phyloP scores from a whole-genome alignment of 2,113 vertebrate species.

The Apteryx mantelli region DNA sequence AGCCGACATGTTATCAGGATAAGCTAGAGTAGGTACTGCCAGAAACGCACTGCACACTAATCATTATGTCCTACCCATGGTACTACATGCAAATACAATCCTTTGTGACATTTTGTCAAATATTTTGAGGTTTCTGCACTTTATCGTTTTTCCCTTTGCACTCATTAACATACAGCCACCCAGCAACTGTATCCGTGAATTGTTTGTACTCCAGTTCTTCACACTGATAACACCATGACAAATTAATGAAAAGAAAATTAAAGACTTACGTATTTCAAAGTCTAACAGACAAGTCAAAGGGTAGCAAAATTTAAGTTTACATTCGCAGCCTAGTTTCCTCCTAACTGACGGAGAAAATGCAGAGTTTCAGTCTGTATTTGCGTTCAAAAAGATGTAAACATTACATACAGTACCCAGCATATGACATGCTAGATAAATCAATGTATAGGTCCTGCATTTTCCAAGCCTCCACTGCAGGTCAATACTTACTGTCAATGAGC shows the following conservation, averaged over 20 bases:
- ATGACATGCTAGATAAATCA: slow-evolving; percentile 63
- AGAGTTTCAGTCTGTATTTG: slow-evolving; percentile 23
- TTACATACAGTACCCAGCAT: slow-evolving; percentile 20
- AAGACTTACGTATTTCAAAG: slow-evolving; percentile 66
- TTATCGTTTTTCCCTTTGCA: slow-evolving; percentile 66
- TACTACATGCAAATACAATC: slow-evolving; percentile 85
- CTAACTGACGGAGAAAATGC: neutral
- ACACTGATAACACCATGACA: slow-evolving; percentile 49
- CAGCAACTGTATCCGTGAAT: slow-evolving; percentile 12
- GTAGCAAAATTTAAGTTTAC: slow-evolving; percentile 49
- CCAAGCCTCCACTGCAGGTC: slow-evolving; percentile 54
- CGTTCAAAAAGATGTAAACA: slow-evolving; percentile 58
- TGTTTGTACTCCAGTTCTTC: slow-evolving; percentile 57
- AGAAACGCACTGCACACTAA: slow-evolving; percentile 78
- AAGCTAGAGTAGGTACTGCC: slow-evolving; percentile 78
- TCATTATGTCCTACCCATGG: slow-evolving; percentile 79
- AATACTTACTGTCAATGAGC: slow-evolving; percentile 67
- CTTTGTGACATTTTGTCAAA: slow-evolving; percentile 87
- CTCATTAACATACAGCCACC: slow-evolving; percentile 72
- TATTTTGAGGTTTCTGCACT: slow-evolving; percentile 79
- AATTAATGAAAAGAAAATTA: slow-evolving; percentile 74
- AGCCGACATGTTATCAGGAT: slow-evolving; percentile 82
- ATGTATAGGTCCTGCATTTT: slow-evolving; percentile 60
- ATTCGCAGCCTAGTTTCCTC: slow-evolving; percentile 17
- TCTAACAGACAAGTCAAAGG: slow-evolving; percentile 20